Conservation (phyloP, 2,113 vertebrate genomes). For the Mustela lutreola region DNA sequence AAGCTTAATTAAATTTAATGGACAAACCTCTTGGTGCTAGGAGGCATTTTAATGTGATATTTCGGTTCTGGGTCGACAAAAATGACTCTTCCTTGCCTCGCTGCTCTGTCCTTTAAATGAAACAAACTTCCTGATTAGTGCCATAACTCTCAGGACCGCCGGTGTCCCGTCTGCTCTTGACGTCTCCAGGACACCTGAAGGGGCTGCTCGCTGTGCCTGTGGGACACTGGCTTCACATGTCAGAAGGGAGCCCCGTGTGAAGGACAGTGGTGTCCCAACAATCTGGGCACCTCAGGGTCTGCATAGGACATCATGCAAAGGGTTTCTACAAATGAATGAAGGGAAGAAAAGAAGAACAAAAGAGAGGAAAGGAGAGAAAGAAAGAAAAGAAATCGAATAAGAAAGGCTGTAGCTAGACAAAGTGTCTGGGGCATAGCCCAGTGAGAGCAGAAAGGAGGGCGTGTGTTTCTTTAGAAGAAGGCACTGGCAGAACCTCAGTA, state of each 20-base stretch:
- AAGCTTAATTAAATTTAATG: conserved; percentile 89
- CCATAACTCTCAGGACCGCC: conserved; percentile 48
- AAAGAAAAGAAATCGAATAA: background rate
- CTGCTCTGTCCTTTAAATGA: conserved; percentile 74
- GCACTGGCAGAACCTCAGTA: background rate
- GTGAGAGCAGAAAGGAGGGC: background rate
- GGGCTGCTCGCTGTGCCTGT: background rate
- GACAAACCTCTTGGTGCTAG: conserved; percentile 78
- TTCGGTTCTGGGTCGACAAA: conserved; percentile 77
- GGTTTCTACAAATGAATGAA: background rate
- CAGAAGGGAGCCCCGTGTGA: accelerated
- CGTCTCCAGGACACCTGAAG: background rate
- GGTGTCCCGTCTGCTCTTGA: background rate
- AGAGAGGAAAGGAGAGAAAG: background rate
- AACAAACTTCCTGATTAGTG: conserved; percentile 72
- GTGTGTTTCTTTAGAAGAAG: background rate
- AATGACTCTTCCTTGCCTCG: conserved; percentile 80
- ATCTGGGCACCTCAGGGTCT: background rate
- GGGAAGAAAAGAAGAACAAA: background rate
- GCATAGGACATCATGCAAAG: background rate
- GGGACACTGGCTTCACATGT: too few species aligned
- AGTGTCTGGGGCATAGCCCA: background rate
- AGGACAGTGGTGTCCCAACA: background rate
- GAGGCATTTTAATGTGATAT: conserved; percentile 79
- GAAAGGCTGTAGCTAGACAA: background rate